Base-by-base conservation (phyloP, 2,113 vertebrate species). In the Sylvietta virens region DNA sequence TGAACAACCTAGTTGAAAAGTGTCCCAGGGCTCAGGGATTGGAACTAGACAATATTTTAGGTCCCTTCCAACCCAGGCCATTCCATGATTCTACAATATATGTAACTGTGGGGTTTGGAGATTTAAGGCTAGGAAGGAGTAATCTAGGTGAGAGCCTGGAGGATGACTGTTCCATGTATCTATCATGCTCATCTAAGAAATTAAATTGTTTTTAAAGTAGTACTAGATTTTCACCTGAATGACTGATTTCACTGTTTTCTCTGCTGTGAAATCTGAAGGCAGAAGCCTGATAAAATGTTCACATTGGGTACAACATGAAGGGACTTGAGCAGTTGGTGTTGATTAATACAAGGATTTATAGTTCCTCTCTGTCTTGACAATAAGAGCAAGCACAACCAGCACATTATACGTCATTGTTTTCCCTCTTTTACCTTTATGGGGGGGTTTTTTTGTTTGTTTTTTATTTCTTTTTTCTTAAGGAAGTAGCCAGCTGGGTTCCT, bases 261-360 rank as follows among this genome's bases (percentile, higher is more conserved):
- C 35, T 76, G 40, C 40, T 76, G 28, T 33, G 21, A 86, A 90
- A 71, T 81, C 23, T 60, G 35, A 71, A 42, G 47, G 21, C 23
- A 66, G 51, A 81, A 78, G 12, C 39, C 17, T 84, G 26, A 39
- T 70, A 18, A 70, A 69, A 64, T n/a, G 44, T 64, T 33, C 24
- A 10, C 0, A 0, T 39, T 66, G 16, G 0, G 0, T 42, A 30
- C 24, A n/a, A 26, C 13, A 12, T 8, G 20, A 88, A 57, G 24
- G 18, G 37, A 26, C 45, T 69, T 8, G 30, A 60, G 50, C 8
- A 44, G 39, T 39, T 3, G 2, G 13, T 85, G 31, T 22, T 67
- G 44, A 56, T 81, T 54, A 51, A 76, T 37, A 35, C 0, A 3
- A 10, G 15, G 15, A 15, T 74, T 95, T 93, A 30, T 73, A 37